Conservation (phyloP, 1,140 invertebrate genomes). For the Triops cancriformis region DNA sequence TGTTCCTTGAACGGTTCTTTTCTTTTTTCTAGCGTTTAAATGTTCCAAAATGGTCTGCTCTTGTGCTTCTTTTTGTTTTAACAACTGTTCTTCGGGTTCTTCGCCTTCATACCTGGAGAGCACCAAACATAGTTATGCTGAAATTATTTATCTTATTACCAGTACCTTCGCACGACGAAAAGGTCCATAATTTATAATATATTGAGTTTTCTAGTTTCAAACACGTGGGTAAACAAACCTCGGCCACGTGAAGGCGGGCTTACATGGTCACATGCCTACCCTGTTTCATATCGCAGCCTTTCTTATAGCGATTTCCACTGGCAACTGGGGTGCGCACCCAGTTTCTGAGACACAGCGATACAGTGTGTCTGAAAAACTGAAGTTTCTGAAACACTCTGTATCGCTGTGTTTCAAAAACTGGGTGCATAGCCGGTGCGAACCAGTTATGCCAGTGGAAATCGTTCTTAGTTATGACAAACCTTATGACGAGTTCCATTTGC, state of each 20-base stretch:
- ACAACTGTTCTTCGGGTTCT: background rate
- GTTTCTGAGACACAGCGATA: too few species aligned
- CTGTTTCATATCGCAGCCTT: background rate
- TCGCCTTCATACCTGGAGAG: background rate
- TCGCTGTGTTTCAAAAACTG: too few species aligned
- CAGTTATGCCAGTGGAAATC: too few species aligned
- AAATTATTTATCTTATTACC: background rate
- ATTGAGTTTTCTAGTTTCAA: background rate
- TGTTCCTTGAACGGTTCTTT: background rate
- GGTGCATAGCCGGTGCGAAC: too few species aligned
- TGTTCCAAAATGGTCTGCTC: constrained; percentile 22
- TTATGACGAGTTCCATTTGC: too few species aligned
- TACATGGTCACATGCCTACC: too few species aligned
- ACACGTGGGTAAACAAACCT: background rate
- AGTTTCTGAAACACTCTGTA: too few species aligned
- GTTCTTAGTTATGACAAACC: too few species aligned
- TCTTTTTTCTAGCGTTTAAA: constrained; percentile 18
- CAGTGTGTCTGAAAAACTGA: too few species aligned
- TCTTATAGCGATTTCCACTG: too few species aligned
- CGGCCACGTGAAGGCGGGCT: too few species aligned
- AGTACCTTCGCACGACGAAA: constrained; percentile 19
- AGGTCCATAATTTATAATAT: constrained; percentile 16
- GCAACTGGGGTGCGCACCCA: too few species aligned
- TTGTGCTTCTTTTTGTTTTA: background rate
- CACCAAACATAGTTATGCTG: background rate